Evolutionary conservation across 2,797 vertebrate genomes (phyloP).

Genomic region (Sorex maritimensis): DNA sequence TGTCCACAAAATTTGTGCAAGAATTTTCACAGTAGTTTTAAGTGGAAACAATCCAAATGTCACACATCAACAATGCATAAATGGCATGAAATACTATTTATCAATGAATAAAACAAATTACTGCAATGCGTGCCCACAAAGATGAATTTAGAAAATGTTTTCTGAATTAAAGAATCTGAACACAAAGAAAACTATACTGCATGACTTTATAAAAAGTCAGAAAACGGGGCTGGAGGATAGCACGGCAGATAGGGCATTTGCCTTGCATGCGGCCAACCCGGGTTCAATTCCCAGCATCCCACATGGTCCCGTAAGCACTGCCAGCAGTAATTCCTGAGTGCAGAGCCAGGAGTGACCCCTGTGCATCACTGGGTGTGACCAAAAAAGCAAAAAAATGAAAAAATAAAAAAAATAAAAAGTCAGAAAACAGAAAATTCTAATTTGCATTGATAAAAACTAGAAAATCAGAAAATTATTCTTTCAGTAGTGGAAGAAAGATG

Average conservation of each 20-base stretch:
- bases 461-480: neutral
- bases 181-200: neutral
- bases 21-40: slow-evolving; percentile 36
- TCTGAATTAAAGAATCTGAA: neutral
- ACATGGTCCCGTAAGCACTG: no score
- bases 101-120: slow-evolving; percentile 21
- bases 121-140: neutral
- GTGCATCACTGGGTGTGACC: no score
- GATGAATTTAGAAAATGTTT: neutral
- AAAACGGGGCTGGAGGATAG: neutral
- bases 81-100: neutral
- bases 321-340: no score
- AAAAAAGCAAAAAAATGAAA: no score
- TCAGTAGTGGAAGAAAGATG: accelerated
- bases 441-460: neutral
- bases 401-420: neutral
- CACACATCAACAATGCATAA: neutral
- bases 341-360: no score
- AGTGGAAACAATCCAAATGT: neutral
- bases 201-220: neutral
- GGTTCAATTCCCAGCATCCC: no score
- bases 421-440: slow-evolving; percentile 7
- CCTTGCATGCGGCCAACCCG: no score
- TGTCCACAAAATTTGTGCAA: neutral
- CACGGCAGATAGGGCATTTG: no score